These are phyloP conservation scores for Lithophane socia DNA, from an alignment of 2,888 invertebrate species.

Conservation along the genomic window DNA sequence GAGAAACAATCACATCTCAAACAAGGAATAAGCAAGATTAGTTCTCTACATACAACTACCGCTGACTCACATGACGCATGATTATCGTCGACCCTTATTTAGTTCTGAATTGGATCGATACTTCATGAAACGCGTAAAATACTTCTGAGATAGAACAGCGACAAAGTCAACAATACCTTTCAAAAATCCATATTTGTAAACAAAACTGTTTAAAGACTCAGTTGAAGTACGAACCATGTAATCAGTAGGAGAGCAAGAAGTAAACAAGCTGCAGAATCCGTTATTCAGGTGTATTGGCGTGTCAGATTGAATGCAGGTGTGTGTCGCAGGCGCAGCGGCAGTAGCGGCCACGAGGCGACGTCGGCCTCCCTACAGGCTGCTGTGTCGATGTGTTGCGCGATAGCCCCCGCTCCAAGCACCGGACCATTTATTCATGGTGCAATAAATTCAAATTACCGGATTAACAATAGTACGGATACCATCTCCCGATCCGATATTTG, in stretches of 20 bases:
- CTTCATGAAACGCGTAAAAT: slow-evolving; percentile 5
- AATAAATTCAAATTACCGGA: slow-evolving; percentile 91
- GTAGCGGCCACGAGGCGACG: slow-evolving; percentile 67
- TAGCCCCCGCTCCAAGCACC: slow-evolving; percentile 81
- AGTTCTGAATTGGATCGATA: slow-evolving; percentile 37
- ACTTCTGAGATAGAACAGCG: neutral
- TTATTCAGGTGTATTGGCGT: slow-evolving; percentile 72
- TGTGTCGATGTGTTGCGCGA: slow-evolving; percentile 85
- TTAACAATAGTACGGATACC: slow-evolving; percentile 90
- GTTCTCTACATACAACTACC: slow-evolving; percentile 67
- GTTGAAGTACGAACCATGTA: slow-evolving; percentile 14
- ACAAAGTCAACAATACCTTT: neutral
- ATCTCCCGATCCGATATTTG: slow-evolving; percentile 82
- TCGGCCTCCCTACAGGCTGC: slow-evolving; percentile 74
- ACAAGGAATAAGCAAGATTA: slow-evolving; percentile 85
- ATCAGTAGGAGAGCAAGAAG: slow-evolving; percentile 36
- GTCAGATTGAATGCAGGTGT: slow-evolving; percentile 73
- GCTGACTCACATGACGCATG: slow-evolving; percentile 58
- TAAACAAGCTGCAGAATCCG: slow-evolving; percentile 58
- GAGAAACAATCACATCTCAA: slow-evolving; percentile 88
- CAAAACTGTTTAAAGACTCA: slow-evolving; percentile 5
- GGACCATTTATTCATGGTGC: slow-evolving; percentile 89
- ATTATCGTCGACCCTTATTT: slow-evolving; percentile 53
- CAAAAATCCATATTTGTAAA: slow-evolving; percentile 6
- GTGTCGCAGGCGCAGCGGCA: slow-evolving; percentile 60